A percentile compares a stretch with the other conserved stretches of the same genome.
phyloP scores from a whole-genome alignment of 1,140 invertebrate genomes.

The Saxidomus purpurata region DNA sequence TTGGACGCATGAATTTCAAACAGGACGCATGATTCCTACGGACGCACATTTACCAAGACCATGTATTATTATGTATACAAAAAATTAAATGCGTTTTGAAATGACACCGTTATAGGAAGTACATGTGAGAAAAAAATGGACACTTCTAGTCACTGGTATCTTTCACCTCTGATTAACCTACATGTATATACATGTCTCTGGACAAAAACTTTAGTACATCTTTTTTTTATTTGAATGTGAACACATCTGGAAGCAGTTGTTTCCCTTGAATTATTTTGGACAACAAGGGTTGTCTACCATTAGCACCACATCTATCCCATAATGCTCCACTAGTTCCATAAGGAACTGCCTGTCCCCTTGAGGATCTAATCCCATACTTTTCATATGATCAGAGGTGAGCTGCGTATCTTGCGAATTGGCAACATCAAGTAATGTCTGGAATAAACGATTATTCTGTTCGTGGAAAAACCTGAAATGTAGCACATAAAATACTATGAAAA shows the following conservation, averaged over 20 bases:
- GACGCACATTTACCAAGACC: no score
- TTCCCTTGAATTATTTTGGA: conserved; percentile 77
- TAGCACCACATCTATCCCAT: conserved; percentile 87
- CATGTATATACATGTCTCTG: no score
- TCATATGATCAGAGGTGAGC: conserved; percentile 86
- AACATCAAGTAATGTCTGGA: conserved; percentile 85
- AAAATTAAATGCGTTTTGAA: no score
- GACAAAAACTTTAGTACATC: neutral
- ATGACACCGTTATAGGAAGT: no score
- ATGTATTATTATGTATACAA: no score
- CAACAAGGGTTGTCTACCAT: conserved; percentile 87
- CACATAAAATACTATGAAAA: no score
- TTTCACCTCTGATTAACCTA: no score
- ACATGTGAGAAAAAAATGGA: no score
- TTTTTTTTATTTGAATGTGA: no score
- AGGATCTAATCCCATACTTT: conserved; percentile 86
- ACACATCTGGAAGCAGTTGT: conserved; percentile 4
- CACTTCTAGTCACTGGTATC: no score
- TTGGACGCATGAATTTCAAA: no score
- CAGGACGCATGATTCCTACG: no score
- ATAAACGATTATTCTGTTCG: conserved; percentile 85
- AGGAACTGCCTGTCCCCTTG: conserved; percentile 85
- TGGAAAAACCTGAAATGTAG: conserved; percentile 84
- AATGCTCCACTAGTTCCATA: conserved; percentile 86
- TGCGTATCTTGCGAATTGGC: conserved; percentile 85